A percentile compares a stretch with the other conserved stretches of the same genome.
Conservation (phyloP, 30 jellyfish, hydroid and myxozoan species). For the Cassiopea andromeda region DNA sequence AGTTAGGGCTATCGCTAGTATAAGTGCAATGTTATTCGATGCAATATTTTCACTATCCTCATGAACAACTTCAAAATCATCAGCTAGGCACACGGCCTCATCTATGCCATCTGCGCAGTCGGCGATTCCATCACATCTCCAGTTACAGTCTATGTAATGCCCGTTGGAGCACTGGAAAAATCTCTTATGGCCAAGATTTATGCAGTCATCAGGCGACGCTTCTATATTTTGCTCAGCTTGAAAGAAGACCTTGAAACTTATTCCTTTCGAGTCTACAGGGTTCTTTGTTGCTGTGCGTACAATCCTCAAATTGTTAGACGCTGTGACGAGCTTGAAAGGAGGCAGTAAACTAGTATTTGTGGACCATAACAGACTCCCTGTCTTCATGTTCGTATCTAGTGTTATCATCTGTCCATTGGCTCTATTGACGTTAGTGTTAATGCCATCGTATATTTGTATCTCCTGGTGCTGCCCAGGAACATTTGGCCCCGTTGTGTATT, state of each 20-base stretch:
- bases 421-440: neutral
- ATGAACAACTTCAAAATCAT: neutral
- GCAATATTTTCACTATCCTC: neutral
- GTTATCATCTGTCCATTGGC: neutral
- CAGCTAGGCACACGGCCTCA: constrained; percentile 58
- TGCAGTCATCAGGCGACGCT: constrained; percentile 49
- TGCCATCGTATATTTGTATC: constrained; percentile 33
- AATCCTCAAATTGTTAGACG: constrained; percentile 26
- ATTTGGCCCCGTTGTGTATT: constrained; percentile 29
- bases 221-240: constrained; percentile 55
- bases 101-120: constrained; percentile 86
- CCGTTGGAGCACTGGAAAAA: constrained; percentile 81
- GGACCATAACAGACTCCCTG: constrained; percentile 33
- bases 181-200: constrained; percentile 49
- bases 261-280: neutral
- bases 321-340: constrained; percentile 36
- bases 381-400: neutral
- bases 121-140: constrained; percentile 78
- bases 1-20: constrained; percentile 7
- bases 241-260: constrained; percentile 57
- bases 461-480: constrained; percentile 36
- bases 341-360: constrained; percentile 32
- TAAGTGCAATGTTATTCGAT: neutral
- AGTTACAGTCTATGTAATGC: constrained; percentile 78
- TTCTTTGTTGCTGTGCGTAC: constrained; percentile 16